Percentiles rank a stretch among this genome's conserved stretches.
Conservation (phyloP, 2,888 invertebrate species). For the Synanthedon tipuliformis region DNA sequence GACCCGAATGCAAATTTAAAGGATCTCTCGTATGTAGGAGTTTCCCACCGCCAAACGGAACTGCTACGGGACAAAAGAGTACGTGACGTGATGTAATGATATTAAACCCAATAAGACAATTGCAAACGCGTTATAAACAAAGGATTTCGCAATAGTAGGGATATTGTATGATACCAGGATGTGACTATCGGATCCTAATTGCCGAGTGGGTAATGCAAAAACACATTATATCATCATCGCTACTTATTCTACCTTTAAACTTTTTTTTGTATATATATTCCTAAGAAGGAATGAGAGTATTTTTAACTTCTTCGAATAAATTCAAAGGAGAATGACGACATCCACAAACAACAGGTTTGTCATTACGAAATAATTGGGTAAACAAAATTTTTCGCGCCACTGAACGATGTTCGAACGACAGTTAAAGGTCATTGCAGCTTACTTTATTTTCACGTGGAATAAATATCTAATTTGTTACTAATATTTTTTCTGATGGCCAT, state of each 20-base stretch:
- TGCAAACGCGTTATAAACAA: too few relatives aligned
- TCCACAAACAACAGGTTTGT: conserved; percentile 28
- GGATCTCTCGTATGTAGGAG: conserved; percentile 13
- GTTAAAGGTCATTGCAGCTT: conserved; percentile 31
- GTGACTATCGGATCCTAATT: too few relatives aligned
- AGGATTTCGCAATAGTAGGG: too few relatives aligned
- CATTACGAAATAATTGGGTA: conserved; percentile 41
- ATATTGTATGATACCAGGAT: too few relatives aligned
- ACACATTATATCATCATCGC: not conserved
- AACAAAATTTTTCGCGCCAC: conserved; percentile 38
- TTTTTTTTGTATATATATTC: not conserved
- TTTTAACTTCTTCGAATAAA: not conserved
- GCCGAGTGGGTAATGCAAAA: not conserved
- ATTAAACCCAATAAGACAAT: too few relatives aligned
- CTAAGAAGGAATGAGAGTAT: not conserved
- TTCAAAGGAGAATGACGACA: conserved; percentile 15
- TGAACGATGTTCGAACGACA: conserved; percentile 29
- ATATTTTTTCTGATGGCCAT: not conserved
- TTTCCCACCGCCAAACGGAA: conserved; percentile 41
- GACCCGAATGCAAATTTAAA: not conserved
- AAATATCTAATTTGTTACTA: not conserved
- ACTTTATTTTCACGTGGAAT: conserved; percentile 17
- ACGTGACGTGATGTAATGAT: conserved; percentile 22
- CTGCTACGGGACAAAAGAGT: conserved; percentile 28
- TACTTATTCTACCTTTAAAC: not conserved